These are phyloP conservation scores for Tachuris rubrigastra DNA, from an alignment of 2,113 vertebrate species.

Conservation along the genomic window DNA sequence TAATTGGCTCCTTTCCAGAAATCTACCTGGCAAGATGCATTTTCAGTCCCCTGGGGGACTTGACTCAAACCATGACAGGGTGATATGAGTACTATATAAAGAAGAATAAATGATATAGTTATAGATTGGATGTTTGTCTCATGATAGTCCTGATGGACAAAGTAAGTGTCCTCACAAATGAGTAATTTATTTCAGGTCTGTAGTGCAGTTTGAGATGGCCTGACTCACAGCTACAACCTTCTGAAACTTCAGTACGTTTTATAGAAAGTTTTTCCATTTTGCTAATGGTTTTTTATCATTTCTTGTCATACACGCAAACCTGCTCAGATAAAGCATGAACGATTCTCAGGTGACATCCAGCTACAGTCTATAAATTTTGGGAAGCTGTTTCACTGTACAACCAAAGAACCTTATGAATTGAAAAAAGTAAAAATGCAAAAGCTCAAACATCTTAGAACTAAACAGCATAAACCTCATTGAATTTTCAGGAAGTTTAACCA, in stretches of 20 bases:
- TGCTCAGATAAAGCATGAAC: background rate
- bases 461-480: background rate
- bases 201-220: background rate
- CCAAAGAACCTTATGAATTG: background rate
- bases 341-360: background rate
- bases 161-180: background rate
- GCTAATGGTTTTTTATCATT: background rate
- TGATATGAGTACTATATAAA: background rate
- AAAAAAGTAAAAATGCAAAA: background rate
- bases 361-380: background rate
- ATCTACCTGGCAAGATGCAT: no score
- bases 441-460: background rate
- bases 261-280: background rate
- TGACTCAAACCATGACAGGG: no score
- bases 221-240: background rate
- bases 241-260: background rate
- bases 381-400: background rate
- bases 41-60: no score
- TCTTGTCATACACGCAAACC: background rate
- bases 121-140: background rate
- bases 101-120: background rate
- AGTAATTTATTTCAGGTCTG: background rate
- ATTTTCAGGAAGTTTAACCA: background rate
- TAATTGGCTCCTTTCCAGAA: no score
- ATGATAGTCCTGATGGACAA: background rate